Conservation (phyloP, 2,113 vertebrate genomes). For the Bombycilla garrulus region DNA sequence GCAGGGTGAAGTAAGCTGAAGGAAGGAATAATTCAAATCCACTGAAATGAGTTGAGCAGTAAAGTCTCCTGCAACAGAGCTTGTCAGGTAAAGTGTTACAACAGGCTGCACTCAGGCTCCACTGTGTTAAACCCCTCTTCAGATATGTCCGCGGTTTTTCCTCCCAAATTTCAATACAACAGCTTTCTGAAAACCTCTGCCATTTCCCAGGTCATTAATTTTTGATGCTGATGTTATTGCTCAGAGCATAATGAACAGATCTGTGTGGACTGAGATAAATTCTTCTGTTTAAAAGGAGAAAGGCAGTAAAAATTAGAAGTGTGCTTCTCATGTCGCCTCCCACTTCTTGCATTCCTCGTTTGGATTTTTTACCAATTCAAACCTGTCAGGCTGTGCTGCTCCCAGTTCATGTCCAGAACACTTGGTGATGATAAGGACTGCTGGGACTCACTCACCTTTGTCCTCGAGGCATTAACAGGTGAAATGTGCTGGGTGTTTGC, state of each 20-base stretch:
- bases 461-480: background rate
- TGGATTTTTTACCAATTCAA: background rate
- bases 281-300: background rate
- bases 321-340: fast-evolving
- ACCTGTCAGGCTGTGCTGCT: background rate
- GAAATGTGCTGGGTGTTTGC: background rate
- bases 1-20: background rate
- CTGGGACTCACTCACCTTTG: background rate
- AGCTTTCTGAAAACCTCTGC: background rate
- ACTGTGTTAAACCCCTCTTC: fast-evolving
- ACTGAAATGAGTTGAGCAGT: background rate
- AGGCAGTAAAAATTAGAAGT: background rate
- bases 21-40: background rate
- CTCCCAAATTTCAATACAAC: background rate
- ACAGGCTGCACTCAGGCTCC: background rate
- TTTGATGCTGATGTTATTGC: background rate
- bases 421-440: background rate
- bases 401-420: background rate
- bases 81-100: fast-evolving
- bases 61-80: background rate
- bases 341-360: background rate
- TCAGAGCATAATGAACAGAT: fast-evolving
- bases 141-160: background rate
- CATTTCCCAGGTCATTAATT: background rate
- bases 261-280: background rate